These are phyloP conservation scores for Liodrosophila aerea DNA, from an alignment of 2,888 invertebrate genomes.

Conservation along the genomic window DNA sequence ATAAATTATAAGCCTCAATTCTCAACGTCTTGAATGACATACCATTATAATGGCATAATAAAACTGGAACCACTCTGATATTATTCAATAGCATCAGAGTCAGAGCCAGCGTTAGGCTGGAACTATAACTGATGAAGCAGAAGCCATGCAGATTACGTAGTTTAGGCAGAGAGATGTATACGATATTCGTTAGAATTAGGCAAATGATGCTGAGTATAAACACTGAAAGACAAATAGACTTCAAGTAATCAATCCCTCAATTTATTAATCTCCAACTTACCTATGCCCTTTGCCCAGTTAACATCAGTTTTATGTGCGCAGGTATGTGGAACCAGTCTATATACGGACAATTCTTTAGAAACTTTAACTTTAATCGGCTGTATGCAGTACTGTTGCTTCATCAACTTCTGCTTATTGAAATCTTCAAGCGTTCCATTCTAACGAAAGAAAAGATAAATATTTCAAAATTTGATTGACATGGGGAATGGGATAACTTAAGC, in stretches of 20 bases:
- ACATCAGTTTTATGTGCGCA: neutral
- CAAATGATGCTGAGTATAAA: slow-evolving; percentile 88
- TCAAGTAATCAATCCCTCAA: too few species aligned
- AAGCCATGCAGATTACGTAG: slow-evolving; percentile 28
- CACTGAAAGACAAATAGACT: slow-evolving; percentile 85
- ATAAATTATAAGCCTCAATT: too few species aligned
- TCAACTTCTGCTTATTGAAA: too few species aligned
- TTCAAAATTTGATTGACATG: too few species aligned
- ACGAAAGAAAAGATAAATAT: too few species aligned
- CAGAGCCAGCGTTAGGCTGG: slow-evolving; percentile 15
- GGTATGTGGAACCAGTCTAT: slow-evolving; percentile 24
- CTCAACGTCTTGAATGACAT: too few species aligned
- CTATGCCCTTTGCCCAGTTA: neutral
- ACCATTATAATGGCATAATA: slow-evolving; percentile 8
- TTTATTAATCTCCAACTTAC: slow-evolving; percentile 11
- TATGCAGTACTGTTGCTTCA: slow-evolving; percentile 39
- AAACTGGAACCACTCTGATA: neutral
- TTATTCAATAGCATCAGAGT: slow-evolving; percentile 6
- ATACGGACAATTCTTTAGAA: too few species aligned
- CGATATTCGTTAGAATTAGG: slow-evolving; percentile 85
- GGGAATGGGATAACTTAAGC: too few species aligned
- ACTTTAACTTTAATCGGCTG: too few species aligned
- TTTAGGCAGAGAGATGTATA: slow-evolving; percentile 27
- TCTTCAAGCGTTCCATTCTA: too few species aligned
- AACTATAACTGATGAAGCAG: slow-evolving; percentile 34